Conservation (phyloP, 1,140 invertebrate species). For the Tyrophagus putrescentiae region DNA sequence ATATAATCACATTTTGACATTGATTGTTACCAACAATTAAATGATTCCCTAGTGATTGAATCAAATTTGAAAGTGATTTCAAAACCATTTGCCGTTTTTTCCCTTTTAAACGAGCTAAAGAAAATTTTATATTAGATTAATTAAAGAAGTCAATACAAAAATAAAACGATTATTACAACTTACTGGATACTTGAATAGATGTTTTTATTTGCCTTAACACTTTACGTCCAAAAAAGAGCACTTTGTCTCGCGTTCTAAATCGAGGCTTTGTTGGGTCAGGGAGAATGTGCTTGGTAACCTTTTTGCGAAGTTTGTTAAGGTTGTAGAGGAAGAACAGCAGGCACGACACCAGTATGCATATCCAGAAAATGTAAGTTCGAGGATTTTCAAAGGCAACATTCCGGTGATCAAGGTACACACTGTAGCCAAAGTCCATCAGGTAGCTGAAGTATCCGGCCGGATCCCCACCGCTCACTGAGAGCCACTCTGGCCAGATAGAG, state of each 20-base stretch:
- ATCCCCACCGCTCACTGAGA: too few species aligned
- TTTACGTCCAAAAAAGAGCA: slow-evolving; percentile 84
- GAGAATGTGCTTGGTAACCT: slow-evolving; percentile 2
- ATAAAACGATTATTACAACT: too few species aligned
- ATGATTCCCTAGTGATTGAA: slow-evolving; percentile 79
- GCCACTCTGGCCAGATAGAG: too few species aligned
- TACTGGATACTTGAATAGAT: slow-evolving; percentile 24
- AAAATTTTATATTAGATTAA: background rate
- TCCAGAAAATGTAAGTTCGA: background rate
- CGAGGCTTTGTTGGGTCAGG: slow-evolving; percentile 38
- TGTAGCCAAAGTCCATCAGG: background rate
- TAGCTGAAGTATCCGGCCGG: background rate
- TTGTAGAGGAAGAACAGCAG: background rate
- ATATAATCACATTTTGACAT: slow-evolving; percentile 17
- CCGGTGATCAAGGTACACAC: slow-evolving; percentile 6
- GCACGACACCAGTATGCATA: background rate
- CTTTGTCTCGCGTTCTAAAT: slow-evolving; percentile 90
- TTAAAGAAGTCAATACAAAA: background rate
- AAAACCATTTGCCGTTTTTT: slow-evolving; percentile 73
- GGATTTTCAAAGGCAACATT: slow-evolving; percentile 7
- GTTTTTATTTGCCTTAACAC: slow-evolving; percentile 69
- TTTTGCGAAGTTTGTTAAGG: slow-evolving; percentile 9
- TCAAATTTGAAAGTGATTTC: slow-evolving; percentile 78
- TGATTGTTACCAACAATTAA: slow-evolving; percentile 50
- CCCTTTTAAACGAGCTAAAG: slow-evolving; percentile 29